These are phyloP conservation scores for Sinocyclocheilus anshuiensis DNA, from an alignment of 2,113 vertebrate genomes.

Conservation along the genomic window DNA sequence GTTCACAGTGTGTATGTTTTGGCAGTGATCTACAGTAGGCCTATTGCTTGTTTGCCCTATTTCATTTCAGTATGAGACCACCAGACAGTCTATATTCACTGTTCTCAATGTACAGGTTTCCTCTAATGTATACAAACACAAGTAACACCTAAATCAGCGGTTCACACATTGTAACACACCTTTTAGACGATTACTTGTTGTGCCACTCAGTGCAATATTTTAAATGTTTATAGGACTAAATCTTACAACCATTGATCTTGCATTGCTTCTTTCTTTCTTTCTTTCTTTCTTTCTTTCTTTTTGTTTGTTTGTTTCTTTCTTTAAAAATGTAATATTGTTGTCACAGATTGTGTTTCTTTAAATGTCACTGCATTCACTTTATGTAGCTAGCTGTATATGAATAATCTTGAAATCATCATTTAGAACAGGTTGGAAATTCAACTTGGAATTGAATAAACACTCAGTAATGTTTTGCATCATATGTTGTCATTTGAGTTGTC, in stretches of 20 bases:
- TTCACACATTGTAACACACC: background rate
- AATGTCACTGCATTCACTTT: background rate
- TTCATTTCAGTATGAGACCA: background rate
- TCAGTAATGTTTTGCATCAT: background rate
- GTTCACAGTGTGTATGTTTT: constrained; percentile 9
- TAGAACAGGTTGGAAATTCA: background rate
- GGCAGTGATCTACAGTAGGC: background rate
- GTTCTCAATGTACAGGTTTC: background rate
- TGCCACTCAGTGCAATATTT: background rate
- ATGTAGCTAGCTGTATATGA: background rate
- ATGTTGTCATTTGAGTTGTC: background rate
- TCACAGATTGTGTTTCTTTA: background rate
- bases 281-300: background rate
- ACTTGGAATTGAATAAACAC: background rate
- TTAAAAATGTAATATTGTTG: background rate
- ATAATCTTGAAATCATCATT: background rate
- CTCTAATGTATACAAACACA: background rate
- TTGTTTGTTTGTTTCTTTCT: background rate
- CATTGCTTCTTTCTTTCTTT: background rate
- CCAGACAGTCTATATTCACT: background rate
- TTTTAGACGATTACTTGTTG: background rate
- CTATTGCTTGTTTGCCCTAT: background rate
- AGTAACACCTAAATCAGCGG: background rate
- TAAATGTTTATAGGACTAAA: background rate
- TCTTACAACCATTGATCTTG: background rate